Base-by-base conservation (phyloP, 2,113 vertebrate genomes). In the Aythya baeri region DNA sequence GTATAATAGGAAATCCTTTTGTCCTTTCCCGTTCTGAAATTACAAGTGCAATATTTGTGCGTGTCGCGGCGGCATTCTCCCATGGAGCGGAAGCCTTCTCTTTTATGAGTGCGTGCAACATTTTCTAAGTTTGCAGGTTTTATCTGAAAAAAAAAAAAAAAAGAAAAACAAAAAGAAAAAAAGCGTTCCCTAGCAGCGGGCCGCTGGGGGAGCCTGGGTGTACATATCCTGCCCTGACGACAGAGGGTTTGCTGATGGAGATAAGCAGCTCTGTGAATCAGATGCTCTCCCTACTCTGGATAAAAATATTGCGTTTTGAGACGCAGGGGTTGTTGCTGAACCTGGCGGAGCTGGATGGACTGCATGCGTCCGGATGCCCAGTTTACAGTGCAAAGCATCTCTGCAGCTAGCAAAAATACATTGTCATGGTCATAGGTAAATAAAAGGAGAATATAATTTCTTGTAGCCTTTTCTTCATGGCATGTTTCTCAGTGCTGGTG, bases 21-120 rank as follows among this genome's bases (percentile, higher is more conserved):
- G 97, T 98, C 98, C 96, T 89, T 97, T 90, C 97, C 98, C 94
- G 82, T 94, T 81, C 93, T 72, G 94, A 63, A 96, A 97, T 98
- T 97, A 92, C 98, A 99, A 99, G 99, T 99, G 99, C 99, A 99
- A 99, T 99, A 99, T 98, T 96, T 97, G 97, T 95, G 97, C 97
- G 94, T 82, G 97, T 97, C 91, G 89, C 84, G 52, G 94, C 94
- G 80, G 97, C 97, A 91, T 86, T 96, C 96, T 94, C 92, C 58
- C 13, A 93, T 72, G 70, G 97, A 98, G 98, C 79, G 94, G 98
- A 94, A 91, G 86, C 83, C 77, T 11, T 81, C 72, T 59, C 29
- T 63, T 31, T 66, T 68, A 68, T 2, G 58, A 82, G 79, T 81
- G 96, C 65, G 94, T 95, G 49, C 84, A n/a, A 43, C 58, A 4